Evolutionary conservation across 1,140 invertebrate species (phyloP).

Genomic region (Sarcophaga bullata): DNA sequence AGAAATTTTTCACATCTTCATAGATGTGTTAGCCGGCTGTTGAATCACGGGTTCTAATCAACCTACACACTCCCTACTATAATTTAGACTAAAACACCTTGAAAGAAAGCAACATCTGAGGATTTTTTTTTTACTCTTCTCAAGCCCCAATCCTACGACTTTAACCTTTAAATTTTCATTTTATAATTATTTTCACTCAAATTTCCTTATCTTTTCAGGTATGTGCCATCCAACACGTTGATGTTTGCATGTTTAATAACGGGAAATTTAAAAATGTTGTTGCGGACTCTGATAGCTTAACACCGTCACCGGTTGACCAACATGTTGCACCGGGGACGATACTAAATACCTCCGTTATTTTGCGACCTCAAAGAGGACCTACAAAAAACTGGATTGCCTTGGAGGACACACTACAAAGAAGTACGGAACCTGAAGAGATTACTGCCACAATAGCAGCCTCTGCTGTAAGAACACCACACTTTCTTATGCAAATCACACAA

Average conservation of each 20-base stretch:
- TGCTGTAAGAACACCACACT: slow-evolving; percentile 59
- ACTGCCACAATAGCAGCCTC: slow-evolving; percentile 61
- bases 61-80: too few relatives aligned
- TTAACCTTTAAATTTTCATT: too few relatives aligned
- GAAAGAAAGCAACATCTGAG: too few relatives aligned
- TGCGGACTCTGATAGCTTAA: slow-evolving; percentile 80
- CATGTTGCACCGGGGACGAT: slow-evolving; percentile 71
- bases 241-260: slow-evolving; percentile 99
- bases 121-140: too few relatives aligned
- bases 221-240: slow-evolving; percentile 93
- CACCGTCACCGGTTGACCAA: slow-evolving; percentile 53
- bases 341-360: slow-evolving; percentile 72
- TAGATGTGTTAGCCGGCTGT: too few relatives aligned
- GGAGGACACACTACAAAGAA: slow-evolving; percentile 61
- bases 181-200: not conserved
- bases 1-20: too few relatives aligned
- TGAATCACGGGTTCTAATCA: too few relatives aligned
- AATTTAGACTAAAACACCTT: too few relatives aligned
- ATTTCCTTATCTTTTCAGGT: slow-evolving; percentile 69
- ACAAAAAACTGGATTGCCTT: slow-evolving; percentile 65
- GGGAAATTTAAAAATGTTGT: slow-evolving; percentile 99
- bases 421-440: slow-evolving; percentile 63
- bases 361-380: slow-evolving; percentile 75
- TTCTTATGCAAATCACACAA: slow-evolving; percentile 50
- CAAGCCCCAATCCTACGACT: too few relatives aligned